Percentiles rank a stretch among this genome's conserved stretches.
Evolutionary conservation across 92 coral and sea anemone genomes (phyloP).

Genomic region (Porites cylindrica): DNA sequence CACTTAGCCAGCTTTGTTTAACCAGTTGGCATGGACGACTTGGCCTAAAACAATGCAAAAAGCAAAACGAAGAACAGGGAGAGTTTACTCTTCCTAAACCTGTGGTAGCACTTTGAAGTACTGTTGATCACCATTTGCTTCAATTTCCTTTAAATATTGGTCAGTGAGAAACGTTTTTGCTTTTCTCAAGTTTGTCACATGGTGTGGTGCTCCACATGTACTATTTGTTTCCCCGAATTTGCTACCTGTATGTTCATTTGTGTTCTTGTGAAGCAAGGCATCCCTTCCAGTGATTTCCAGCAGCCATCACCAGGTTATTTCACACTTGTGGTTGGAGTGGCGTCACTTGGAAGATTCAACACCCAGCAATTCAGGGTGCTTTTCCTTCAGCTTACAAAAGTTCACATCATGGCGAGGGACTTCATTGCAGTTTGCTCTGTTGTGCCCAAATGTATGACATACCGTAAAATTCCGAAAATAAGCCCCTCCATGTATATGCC

Average conservation of each 20-base stretch:
- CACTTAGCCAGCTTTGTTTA: conserved; percentile 57
- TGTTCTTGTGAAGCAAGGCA: conserved; percentile 46
- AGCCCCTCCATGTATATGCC: too few relatives aligned
- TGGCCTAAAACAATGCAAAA: conserved; percentile 47
- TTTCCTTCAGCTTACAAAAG: conserved; percentile 46
- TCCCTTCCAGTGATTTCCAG: conserved; percentile 47
- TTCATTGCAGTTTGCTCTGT: conserved; percentile 36
- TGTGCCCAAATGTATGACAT: conserved; percentile 59
- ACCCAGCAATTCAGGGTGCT: conserved; percentile 34
- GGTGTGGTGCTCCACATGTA: conserved; percentile 38
- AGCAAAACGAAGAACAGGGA: conserved; percentile 23
- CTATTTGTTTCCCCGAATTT: conserved; percentile 49
- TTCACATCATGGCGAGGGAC: conserved; percentile 42
- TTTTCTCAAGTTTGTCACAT: conserved; percentile 38
- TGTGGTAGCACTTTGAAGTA: conserved; percentile 64
- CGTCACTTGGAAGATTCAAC: neutral
- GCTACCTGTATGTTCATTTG: conserved; percentile 46
- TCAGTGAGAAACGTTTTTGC: conserved; percentile 47
- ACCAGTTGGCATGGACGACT: conserved; percentile 50
- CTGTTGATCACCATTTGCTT: conserved; percentile 28
- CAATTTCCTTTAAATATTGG: conserved; percentile 53
- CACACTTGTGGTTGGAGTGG: conserved; percentile 10
- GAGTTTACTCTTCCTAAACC: conserved; percentile 57
- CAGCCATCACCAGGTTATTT: conserved; percentile 52
- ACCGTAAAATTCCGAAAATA: too few relatives aligned